A percentile compares a stretch with the other conserved stretches of the same genome.
phyloP scores from a whole-genome alignment of 2,888 invertebrate genomes.

The Anarsia innoxiella region DNA sequence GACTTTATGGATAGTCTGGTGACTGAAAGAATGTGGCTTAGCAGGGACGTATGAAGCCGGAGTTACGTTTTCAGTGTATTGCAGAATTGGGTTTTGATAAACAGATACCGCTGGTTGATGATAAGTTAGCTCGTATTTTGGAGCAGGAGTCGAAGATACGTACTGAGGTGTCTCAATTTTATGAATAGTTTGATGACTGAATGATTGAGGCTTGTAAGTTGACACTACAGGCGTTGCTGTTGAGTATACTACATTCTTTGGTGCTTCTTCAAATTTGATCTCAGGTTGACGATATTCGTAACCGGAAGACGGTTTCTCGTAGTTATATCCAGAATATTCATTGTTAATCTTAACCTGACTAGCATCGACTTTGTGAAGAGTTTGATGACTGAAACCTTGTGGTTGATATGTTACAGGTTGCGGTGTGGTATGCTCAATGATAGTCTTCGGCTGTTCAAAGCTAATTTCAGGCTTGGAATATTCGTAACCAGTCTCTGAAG shows the following conservation, averaged over 20 bases:
- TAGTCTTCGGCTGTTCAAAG: slow-evolving; percentile 30
- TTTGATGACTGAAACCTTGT: slow-evolving; percentile 44
- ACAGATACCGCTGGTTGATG: slow-evolving; percentile 51
- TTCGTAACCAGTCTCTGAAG: slow-evolving; percentile 27
- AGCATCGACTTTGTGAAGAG: slow-evolving; percentile 48
- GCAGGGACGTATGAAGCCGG: slow-evolving; percentile 41
- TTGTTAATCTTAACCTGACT: slow-evolving; percentile 37
- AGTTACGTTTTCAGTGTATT: slow-evolving; percentile 48
- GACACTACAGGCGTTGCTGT: slow-evolving; percentile 42
- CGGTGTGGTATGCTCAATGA: slow-evolving; percentile 35
- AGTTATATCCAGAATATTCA: slow-evolving; percentile 37
- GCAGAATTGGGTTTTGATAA: slow-evolving; percentile 55
- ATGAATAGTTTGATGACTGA: slow-evolving; percentile 47
- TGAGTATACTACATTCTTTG: slow-evolving; percentile 36
- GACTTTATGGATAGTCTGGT: slow-evolving; percentile 48
- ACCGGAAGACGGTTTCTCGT: slow-evolving; percentile 34
- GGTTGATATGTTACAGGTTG: slow-evolving; percentile 38
- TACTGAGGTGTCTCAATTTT: slow-evolving; percentile 31
- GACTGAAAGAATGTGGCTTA: slow-evolving; percentile 41
- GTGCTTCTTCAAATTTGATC: slow-evolving; percentile 37
- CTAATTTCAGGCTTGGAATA: slow-evolving; percentile 20
- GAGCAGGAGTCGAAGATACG: slow-evolving; percentile 40
- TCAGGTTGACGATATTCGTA: slow-evolving; percentile 27
- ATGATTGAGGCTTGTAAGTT: slow-evolving; percentile 35
- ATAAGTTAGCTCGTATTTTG: slow-evolving; percentile 41